phyloP scores from a whole-genome alignment of 1,140 invertebrate genomes.

The Drosophila sturtevanti region DNA sequence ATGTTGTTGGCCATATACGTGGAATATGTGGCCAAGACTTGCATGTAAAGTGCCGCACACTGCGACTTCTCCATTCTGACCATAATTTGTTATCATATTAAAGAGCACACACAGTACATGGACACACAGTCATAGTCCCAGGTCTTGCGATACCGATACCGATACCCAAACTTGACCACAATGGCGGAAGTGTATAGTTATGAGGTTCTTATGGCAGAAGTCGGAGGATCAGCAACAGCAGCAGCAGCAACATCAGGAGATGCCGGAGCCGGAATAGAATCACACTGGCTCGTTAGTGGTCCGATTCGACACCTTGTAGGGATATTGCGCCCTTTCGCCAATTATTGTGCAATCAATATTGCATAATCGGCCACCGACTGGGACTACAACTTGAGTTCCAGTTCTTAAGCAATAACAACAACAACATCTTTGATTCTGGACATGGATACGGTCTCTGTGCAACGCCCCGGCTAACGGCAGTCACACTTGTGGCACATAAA shows the following conservation, averaged over 20 bases:
- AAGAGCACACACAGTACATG: conserved; percentile 57
- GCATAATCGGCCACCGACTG: conserved; percentile 65
- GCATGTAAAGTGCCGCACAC: conserved; percentile 76
- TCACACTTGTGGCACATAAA: conserved; percentile 78
- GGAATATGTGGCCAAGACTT: conserved; percentile 36
- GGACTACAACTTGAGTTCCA: not conserved
- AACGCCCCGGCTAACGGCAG: conserved; percentile 74
- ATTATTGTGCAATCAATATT: conserved; percentile 81
- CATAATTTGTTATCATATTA: conserved; percentile 81
- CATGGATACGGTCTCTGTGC: not conserved
- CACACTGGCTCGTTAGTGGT: conserved; percentile 72
- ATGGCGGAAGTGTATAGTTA: conserved; percentile 60
- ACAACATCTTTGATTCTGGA: not conserved
- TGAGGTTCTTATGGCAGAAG: conserved; percentile 68
- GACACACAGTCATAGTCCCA: conserved; percentile 43
- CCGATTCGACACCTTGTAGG: conserved; percentile 72
- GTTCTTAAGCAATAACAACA: not conserved
- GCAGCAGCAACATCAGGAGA: not conserved
- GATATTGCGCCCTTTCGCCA: conserved; percentile 73
- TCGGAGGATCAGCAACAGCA: conserved; percentile 24
- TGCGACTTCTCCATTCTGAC: conserved; percentile 53
- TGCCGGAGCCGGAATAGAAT: not conserved
- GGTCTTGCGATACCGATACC: conserved; percentile 47
- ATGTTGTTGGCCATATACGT: conserved; percentile 51
- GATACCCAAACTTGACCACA: conserved; percentile 52